Base-by-base conservation (phyloP, 2,113 vertebrate genomes). In the Hypomesus transpacificus region DNA sequence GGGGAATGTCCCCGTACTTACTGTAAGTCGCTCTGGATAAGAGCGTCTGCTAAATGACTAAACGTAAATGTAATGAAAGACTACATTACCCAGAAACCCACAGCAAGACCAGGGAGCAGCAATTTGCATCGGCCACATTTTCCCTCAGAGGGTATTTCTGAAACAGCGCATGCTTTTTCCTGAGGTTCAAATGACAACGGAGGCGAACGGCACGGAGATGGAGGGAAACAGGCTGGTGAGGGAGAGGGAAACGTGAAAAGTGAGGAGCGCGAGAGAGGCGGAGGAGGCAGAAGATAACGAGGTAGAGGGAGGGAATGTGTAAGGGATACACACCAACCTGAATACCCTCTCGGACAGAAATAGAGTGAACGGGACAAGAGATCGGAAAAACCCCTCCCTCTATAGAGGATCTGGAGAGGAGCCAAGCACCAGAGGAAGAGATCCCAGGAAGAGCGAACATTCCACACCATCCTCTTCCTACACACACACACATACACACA, bases 291-390 rank as follows among this genome's bases (percentile, higher is more conserved):
- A 78, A 77, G 83, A 84, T 81, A 87, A 87, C 70, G 58, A 87
- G 82, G 82, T 82, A 83, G 80, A 70, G 66, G 80, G 53, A 65
- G 76, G 74, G 82, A 80, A 81, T 79, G 78, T 86, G 88, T 88
- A 88, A 89, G 77, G 69, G 86, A 90, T 89, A 88, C 85, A 87
- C 87, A 85, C 79, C 87, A 89, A 82, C 83, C 82, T 82, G 80
- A 88, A 87, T 87, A 86, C 85, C 73, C 85, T 75, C 75, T 66
- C 76, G 74, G 89, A 88, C 87, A 88, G 80, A 90, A 90, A 90
- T 88, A 88, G 87, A 89, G 70, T 78, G 87, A 89, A 85, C 18
- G 77, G 87, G 81, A 82, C 87, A 75, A 51, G 81, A 79, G 85
- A 85, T 82, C 73, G 86, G 87, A 88, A 90, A 88, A 89, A 81